Percentiles rank a stretch among this genome's conserved stretches.
phyloP scores from a whole-genome alignment of 1,140 invertebrate genomes.

The Ceratoteleas bidentatus region DNA sequence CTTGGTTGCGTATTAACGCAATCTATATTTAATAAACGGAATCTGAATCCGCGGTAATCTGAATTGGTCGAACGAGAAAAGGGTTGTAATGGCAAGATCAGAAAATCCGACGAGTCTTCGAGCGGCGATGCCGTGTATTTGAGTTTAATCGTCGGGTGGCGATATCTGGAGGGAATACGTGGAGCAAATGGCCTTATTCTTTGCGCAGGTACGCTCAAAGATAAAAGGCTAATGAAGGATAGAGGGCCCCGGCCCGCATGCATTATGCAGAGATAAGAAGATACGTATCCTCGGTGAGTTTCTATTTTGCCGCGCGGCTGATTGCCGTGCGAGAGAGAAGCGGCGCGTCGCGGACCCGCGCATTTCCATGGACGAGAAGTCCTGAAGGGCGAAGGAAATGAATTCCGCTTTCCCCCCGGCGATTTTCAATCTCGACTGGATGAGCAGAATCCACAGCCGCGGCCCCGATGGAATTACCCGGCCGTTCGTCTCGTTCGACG shows the following conservation, averaged over 20 bases:
- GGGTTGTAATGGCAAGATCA: constrained; percentile 20
- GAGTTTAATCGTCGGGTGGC: constrained; percentile 50
- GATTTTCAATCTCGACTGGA: constrained; percentile 30
- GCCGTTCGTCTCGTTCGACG: constrained; percentile 36
- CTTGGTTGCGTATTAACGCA: not conserved
- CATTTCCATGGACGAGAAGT: constrained; percentile 31
- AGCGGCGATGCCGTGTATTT: constrained; percentile 33
- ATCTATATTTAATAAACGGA: not conserved
- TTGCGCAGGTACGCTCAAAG: constrained; percentile 44
- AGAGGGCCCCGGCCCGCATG: constrained; percentile 44
- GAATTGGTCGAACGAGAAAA: constrained; percentile 16
- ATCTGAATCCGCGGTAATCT: constrained; percentile 5
- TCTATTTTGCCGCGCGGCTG: constrained; percentile 49
- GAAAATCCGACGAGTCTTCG: constrained; percentile 16
- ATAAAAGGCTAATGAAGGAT: constrained; percentile 64
- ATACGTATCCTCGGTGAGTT: constrained; percentile 39
- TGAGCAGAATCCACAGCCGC: constrained; percentile 29
- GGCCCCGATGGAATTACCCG: constrained; percentile 22
- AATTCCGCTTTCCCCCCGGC: constrained; percentile 26
- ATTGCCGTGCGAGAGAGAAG: constrained; percentile 26
- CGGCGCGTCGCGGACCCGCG: constrained; percentile 11
- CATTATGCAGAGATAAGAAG: constrained; percentile 60
- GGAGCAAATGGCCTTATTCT: constrained; percentile 52
- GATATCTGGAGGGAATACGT: constrained; percentile 58
- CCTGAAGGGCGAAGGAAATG: constrained; percentile 34